Base-by-base conservation (phyloP, 2,888 invertebrate species). In the Thera obeliscata region DNA sequence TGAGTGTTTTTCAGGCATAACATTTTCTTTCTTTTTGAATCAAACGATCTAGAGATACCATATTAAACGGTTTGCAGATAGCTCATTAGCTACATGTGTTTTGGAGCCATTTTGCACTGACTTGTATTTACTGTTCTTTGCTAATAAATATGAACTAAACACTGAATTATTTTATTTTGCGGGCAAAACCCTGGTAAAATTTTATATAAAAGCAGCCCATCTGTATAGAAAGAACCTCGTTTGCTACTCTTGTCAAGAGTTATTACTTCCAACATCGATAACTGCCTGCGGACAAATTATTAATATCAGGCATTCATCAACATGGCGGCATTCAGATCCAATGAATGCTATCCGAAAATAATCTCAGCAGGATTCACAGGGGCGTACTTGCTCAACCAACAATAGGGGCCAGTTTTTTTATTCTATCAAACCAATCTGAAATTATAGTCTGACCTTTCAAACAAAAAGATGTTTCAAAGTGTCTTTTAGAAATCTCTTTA, bases 231-330 rank as follows among this genome's bases (percentile, higher is more conserved):
- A 58, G 38, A 66, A 56, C 3, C 54, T 67, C 61, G 70, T 74
- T 75, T 72, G 72, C 70, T 75, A 67, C 61, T 69, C 77, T 85
- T 79, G 81, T 84, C 84, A 83, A 70, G 76, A 81, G 76, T 78
- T 79, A 82, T 81, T 80, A 84, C 78, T 78, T 81, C 82, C 78
- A 79, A 75, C 81, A 77, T 79, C 78, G 68, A 72, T 78, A 82
- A 81, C 79, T 77, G 86, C 87, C 87, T 67, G 82, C 77, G 88
- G 91, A 86, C 87, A 89, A 86, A 86, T 87, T 86, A 87, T 90
- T 89, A 88, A 88, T 89, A 87, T 77, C 86, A 86, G 70, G 85
- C 81, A 91, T 91, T 92, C 92, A 91, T 92, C 89, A 84, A 87
- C 83, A 87, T 86, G 86, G 77, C 66, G 70, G 87, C 82, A 89